Evolutionary conservation across 2,888 invertebrate genomes (phyloP).

Genomic region (Eudasyphora cyanicolor): DNA sequence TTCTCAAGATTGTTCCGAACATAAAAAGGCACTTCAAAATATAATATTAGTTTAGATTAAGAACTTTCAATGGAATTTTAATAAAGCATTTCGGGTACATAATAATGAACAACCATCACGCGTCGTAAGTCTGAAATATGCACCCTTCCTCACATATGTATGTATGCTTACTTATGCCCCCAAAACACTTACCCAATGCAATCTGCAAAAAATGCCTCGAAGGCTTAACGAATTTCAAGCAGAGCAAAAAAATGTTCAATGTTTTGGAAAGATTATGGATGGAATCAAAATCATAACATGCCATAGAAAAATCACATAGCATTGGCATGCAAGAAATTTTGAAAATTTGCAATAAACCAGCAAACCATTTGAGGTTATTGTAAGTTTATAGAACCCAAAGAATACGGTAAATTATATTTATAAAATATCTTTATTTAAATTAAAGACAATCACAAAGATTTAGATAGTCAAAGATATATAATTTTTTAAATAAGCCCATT

Average conservation of each 20-base stretch:
- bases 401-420: too few species aligned
- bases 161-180: not conserved
- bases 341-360: not conserved
- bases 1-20: too few species aligned
- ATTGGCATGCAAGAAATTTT: not conserved
- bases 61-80: too few species aligned
- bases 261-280: slow-evolving; percentile 48
- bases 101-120: slow-evolving; percentile 53
- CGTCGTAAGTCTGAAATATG: slow-evolving; percentile 17
- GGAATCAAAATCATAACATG: slow-evolving; percentile 34
- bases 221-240: slow-evolving; percentile 57
- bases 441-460: too few species aligned
- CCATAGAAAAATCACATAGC: not conserved
- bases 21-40: too few species aligned
- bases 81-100: too few species aligned
- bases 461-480: too few species aligned
- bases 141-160: slow-evolving; percentile 3
- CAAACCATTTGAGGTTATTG: not conserved
- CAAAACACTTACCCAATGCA: not conserved
- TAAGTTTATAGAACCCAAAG: too few species aligned
- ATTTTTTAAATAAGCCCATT: too few species aligned
- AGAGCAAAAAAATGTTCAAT: slow-evolving; percentile 48
- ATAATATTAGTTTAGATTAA: too few species aligned
- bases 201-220: slow-evolving; percentile 59
- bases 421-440: too few species aligned